Conservation (phyloP, 1,140 invertebrate species). For the Scaptomyza hsui region DNA sequence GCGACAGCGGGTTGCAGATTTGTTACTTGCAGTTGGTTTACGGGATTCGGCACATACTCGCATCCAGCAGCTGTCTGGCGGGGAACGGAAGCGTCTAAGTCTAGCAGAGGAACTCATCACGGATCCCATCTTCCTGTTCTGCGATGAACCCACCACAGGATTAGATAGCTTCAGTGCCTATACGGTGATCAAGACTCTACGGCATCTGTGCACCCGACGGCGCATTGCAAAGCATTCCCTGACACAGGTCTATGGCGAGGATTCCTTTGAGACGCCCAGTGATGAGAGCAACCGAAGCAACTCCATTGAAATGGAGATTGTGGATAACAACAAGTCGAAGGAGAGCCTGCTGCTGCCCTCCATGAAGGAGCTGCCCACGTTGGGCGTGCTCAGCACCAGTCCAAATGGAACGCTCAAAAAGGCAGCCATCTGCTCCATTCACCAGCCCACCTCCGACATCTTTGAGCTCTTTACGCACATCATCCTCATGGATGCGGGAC, state of each 20-base stretch:
- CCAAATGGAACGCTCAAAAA: conserved; percentile 86
- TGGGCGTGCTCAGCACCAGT: conserved; percentile 64
- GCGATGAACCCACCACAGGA: conserved; percentile 93
- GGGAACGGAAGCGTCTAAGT: conserved; percentile 93
- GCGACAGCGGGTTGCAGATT: conserved; percentile 84
- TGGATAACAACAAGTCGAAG: conserved; percentile 42
- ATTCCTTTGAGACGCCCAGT: conserved; percentile 67
- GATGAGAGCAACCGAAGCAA: conserved; percentile 52
- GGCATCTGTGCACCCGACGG: conserved; percentile 70
- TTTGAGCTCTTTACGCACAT: conserved; percentile 93
- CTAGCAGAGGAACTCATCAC: conserved; percentile 93
- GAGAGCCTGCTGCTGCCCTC: conserved; percentile 53
- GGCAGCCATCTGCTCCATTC: conserved; percentile 92
- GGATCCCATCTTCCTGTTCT: conserved; percentile 91
- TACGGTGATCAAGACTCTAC: conserved; percentile 89
- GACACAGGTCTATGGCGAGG: conserved; percentile 74
- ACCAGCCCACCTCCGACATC: conserved; percentile 94
- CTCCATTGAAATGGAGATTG: conserved; percentile 76
- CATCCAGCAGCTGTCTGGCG: conserved; percentile 90
- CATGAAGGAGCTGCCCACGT: conserved; percentile 62
- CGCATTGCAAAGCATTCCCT: conserved; percentile 68
- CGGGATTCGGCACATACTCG: conserved; percentile 87
- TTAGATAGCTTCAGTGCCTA: conserved; percentile 92
- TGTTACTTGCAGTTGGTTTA: conserved; percentile 87
- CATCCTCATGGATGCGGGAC: conserved; percentile 90